Base-by-base conservation (phyloP, 2,888 invertebrate species). In the Allolobophora icterica region DNA sequence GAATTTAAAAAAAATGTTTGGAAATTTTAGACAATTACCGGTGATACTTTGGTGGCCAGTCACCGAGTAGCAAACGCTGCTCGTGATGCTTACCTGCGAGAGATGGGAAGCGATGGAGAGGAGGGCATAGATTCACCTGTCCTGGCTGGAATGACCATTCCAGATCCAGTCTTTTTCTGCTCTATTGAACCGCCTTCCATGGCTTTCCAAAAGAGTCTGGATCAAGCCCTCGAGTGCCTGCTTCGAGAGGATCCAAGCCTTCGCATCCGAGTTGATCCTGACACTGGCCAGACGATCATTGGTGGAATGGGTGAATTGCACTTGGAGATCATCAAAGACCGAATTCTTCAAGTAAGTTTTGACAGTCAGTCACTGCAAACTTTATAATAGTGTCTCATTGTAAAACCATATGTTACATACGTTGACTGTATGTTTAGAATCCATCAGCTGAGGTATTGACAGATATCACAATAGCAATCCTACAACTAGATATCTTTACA, bases 281-380 rank as follows among this genome's bases (percentile, higher is more conserved):
- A 98, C 92, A 97, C 97, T 0, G 98, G 97, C 0, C 98, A 99
- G 96, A 97, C 97, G 0, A 97, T 98, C 35, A 91, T 95, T 95
- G 93, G 91, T 94, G 98, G 99, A 30, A 99, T 99, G 99, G 99
- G 99, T 0, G 99, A 99, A 95, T 96, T 99, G 1, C 99, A 99
- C 95, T 96, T 99, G 92, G 99, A 99, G 91, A 94, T 99, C 92
- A 97, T 99, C 84, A 97, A 97, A 94, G 98, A 99, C 93, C 96
- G 99, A 35, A 97, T 99, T 90, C 95, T 96, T 89, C 97, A 97
- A 89, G 91, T 91, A 40, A 40, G 52, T 52, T 30, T n/a, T 71
- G 71, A n/a, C 71, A n/a, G 42, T 42, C 24, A 38, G 38, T 38
- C 8, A 38, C 38, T 33, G 90, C 34, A n/a, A 42, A 38, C 21